A percentile compares a stretch with the other conserved stretches of the same genome.
These are phyloP conservation scores for Heliornis fulica DNA, from an alignment of 2,113 vertebrate species.

Conservation along the genomic window DNA sequence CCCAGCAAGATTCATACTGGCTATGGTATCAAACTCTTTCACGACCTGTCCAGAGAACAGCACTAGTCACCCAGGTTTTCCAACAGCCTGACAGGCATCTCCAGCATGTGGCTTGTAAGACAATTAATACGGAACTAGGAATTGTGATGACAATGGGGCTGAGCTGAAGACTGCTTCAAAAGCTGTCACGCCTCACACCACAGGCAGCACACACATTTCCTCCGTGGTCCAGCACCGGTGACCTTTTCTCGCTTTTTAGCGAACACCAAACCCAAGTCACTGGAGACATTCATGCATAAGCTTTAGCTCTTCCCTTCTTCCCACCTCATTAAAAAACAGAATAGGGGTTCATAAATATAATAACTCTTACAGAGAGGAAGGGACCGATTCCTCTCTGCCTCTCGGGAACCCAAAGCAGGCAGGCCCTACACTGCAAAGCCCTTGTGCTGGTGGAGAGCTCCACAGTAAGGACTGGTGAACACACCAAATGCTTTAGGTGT, in stretches of 20 bases:
- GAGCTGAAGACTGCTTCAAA: background rate
- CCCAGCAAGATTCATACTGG: background rate
- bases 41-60: background rate
- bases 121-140: background rate
- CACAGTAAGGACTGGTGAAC: background rate
- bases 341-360: background rate
- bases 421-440: too few relatives aligned
- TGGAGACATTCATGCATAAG: background rate
- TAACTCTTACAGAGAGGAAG: background rate
- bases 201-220: background rate
- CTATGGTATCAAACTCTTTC: background rate
- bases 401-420: too few relatives aligned
- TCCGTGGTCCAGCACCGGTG: rapidly evolving
- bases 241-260: background rate
- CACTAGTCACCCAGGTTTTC: background rate
- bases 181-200: background rate
- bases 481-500: background rate
- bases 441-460: background rate
- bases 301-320: background rate
- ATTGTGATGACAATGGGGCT: background rate
- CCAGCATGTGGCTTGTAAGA: background rate
- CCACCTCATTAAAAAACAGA: background rate
- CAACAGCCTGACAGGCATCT: background rate
- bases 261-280: background rate
- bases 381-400: background rate